Evolutionary conservation across 2,888 invertebrate genomes (phyloP).

Genomic region (Bimastos eiseni): DNA sequence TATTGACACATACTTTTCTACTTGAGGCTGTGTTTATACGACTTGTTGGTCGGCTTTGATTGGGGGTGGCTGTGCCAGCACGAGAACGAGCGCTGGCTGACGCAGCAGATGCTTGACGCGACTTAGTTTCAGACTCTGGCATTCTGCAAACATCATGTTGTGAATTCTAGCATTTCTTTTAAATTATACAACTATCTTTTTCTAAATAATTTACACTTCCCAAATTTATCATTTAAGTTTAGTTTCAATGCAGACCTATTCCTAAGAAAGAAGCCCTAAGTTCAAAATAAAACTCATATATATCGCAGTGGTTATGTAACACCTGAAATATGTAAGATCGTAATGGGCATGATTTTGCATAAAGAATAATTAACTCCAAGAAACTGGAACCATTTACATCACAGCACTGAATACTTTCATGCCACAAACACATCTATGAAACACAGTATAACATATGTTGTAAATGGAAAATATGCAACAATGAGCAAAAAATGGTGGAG

Average conservation of each 20-base stretch:
- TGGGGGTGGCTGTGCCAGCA: neutral
- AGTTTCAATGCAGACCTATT: neutral
- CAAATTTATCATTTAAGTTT: neutral
- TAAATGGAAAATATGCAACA: neutral
- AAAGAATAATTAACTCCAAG: neutral
- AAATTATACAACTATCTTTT: too few relatives aligned
- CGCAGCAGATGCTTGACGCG: neutral
- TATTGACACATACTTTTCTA: neutral
- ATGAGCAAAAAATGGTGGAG: too few relatives aligned
- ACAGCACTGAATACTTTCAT: neutral
- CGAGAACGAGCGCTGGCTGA: neutral
- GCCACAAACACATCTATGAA: neutral
- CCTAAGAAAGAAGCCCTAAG: neutral
- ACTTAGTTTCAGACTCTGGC: neutral
- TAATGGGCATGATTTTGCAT: too few relatives aligned
- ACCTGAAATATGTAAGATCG: too few relatives aligned
- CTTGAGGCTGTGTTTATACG: slow-evolving; percentile 22
- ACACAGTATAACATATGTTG: neutral
- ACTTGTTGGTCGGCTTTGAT: neutral
- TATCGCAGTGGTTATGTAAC: neutral
- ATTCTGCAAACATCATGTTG: neutral
- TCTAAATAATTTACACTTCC: neutral
- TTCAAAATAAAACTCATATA: neutral
- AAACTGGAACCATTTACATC: neutral
- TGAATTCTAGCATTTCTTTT: neutral